These are phyloP conservation scores for Ageneiosus marmoratus DNA, from an alignment of 2,113 vertebrate genomes.

Conservation along the genomic window DNA sequence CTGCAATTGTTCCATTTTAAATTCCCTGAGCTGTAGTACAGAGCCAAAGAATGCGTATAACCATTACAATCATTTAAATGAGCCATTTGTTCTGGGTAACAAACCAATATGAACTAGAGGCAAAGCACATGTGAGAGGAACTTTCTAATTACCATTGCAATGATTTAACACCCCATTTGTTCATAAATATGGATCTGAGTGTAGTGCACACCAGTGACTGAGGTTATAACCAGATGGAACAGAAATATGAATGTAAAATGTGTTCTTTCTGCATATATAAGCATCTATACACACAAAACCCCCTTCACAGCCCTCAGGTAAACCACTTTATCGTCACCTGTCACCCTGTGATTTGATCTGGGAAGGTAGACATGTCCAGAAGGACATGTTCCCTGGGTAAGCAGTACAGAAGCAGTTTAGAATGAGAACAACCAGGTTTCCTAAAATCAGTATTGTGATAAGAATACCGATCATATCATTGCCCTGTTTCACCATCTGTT, in stretches of 20 bases:
- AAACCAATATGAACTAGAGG: constrained; percentile 18
- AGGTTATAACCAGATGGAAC: neutral
- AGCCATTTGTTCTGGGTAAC: constrained; percentile 22
- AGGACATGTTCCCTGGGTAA: neutral
- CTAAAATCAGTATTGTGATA: neutral
- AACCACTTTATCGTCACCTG: constrained; percentile 1
- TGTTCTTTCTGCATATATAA: neutral
- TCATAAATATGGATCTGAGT: constrained; percentile 7
- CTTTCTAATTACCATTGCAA: constrained; percentile 6
- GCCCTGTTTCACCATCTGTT: constrained; percentile 5
- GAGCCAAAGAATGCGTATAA: constrained; percentile 9
- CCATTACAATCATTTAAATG: neutral
- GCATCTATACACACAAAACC: neutral
- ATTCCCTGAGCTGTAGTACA: constrained; percentile 1
- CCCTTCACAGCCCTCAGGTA: neutral
- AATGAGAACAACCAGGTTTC: neutral
- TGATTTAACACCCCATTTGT: constrained; percentile 30
- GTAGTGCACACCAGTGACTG: constrained; percentile 2
- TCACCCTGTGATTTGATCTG: constrained; percentile 4
- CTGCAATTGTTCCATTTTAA: neutral
- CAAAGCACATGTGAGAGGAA: constrained; percentile 5
- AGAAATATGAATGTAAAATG: neutral
- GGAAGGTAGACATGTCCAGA: constrained; percentile 1
- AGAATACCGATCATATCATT: neutral
- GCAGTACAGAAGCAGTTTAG: constrained; percentile 10